phyloP scores from a whole-genome alignment of 2,113 vertebrate genomes.

The Limnothrissa miodon region DNA sequence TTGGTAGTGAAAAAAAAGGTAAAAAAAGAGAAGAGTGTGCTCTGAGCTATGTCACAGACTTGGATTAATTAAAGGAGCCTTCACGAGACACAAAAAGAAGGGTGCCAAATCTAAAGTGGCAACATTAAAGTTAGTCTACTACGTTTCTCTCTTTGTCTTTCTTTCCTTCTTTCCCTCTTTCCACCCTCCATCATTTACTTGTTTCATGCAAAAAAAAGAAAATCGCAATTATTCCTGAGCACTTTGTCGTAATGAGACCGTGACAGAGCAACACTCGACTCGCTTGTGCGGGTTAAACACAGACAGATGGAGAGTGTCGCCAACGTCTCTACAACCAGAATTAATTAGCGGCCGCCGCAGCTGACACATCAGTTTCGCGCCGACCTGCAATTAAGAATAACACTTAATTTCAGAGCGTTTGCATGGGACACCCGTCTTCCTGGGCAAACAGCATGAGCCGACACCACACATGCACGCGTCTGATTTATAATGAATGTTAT shows the following conservation, averaged over 20 bases:
- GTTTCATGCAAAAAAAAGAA: constrained; percentile 6
- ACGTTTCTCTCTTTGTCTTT: background rate
- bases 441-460: constrained; percentile 28
- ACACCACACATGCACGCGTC: background rate
- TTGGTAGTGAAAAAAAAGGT: background rate
- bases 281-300: constrained; percentile 53
- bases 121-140: background rate
- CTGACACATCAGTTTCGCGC: constrained; percentile 61
- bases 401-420: constrained; percentile 54
- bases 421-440: constrained; percentile 38
- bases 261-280: constrained; percentile 41
- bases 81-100: background rate
- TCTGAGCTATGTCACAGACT: background rate
- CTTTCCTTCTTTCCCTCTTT: background rate
- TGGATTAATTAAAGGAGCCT: constrained; percentile 14
- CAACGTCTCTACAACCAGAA: constrained; percentile 52
- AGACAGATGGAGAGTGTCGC: constrained; percentile 61
- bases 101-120: constrained; percentile 5
- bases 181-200: constrained; percentile 6
- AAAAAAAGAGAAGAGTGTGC: background rate
- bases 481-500: constrained; percentile 51
- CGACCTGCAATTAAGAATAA: constrained; percentile 69
- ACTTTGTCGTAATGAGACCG: constrained; percentile 49
- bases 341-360: constrained; percentile 65
- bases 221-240: constrained; percentile 44